Conservation (phyloP, 2,797 vertebrate genomes). For the Pelochelys cantorii region DNA sequence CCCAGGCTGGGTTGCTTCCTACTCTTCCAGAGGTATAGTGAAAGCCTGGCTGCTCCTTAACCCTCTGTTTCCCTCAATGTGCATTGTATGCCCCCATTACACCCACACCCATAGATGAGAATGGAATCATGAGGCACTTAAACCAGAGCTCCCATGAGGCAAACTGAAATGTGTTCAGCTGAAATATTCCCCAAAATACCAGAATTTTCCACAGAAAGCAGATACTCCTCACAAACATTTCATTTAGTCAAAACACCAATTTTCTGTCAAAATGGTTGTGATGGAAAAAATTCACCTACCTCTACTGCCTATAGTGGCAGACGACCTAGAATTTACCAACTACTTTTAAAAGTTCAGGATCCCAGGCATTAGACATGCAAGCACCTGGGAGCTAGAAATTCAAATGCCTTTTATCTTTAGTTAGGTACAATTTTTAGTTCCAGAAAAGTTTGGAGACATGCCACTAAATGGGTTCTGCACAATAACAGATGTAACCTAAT, state of each 20-base stretch:
- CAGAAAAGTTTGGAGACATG: background rate
- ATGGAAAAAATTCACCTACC: background rate
- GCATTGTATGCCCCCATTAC: background rate
- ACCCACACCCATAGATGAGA: background rate
- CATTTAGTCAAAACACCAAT: background rate
- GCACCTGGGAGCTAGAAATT: background rate
- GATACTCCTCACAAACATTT: background rate
- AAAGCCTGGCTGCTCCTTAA: background rate
- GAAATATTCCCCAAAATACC: background rate
- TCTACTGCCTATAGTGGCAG: background rate
- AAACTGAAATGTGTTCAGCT: background rate
- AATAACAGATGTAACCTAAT: background rate
- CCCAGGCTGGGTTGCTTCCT: background rate
- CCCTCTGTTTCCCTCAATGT: background rate
- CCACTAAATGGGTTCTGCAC: background rate
- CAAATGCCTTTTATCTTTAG: background rate
- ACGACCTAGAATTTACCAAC: background rate
- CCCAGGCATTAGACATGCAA: background rate
- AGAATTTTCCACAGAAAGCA: background rate
- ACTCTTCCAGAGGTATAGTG: background rate
- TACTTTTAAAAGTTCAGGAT: background rate
- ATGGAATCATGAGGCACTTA: background rate
- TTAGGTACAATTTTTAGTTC: background rate
- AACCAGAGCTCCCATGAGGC: background rate
- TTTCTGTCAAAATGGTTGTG: background rate